Evolutionary conservation across 1,140 invertebrate genomes (phyloP), one percentile per base, ranked within the genome.

Genomic region (Anoplophora glabripennis): DNA sequence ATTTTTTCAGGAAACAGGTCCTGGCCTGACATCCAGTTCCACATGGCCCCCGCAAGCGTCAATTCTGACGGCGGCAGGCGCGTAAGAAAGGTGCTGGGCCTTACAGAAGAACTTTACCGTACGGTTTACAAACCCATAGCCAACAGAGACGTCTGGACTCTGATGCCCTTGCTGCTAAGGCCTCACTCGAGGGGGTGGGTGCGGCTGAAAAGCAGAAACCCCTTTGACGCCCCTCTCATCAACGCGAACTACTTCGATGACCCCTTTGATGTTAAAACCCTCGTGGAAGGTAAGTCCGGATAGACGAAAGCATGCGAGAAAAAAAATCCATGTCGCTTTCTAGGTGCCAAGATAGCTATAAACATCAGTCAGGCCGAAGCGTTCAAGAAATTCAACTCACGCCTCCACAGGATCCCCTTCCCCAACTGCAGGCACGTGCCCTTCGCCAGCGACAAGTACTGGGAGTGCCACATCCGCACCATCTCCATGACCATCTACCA

Each of bases 171-270:
- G 11, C 73, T 93, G 2, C 74, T 95, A 21, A 76, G 93, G 2
- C 93, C 93, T 0, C 83, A 84, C 64, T 94, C 91, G 0, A 74
- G 86, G 46, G 94, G 94, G 5, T 86, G 84, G 49, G 82, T 96
- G 0, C 80, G 84, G 55, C 72, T 96, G 7, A 79, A 80, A 52
- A 88, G 83, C 40, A 83, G 83, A 0, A 89, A 96, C 77, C 95
- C 95, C 0, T 90, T 89, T 57, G 83, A 89, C 12, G 87, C 88
- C 69, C 95, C 95, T 0, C 71, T 88, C 8, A 92, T 98, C 60
- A 84, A 96, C 76, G 89, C 95, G 4, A 93, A 94, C 67, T 96
- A 95, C 70, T 90, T 95, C 55, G 82, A 85, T 46, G 83, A 94
- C 74, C 84, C 85, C 0, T 70, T 82, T 34, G 92, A 94, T 67